phyloP scores from a whole-genome alignment of 2,797 vertebrate genomes.

The Myiotriccus ornatus region DNA sequence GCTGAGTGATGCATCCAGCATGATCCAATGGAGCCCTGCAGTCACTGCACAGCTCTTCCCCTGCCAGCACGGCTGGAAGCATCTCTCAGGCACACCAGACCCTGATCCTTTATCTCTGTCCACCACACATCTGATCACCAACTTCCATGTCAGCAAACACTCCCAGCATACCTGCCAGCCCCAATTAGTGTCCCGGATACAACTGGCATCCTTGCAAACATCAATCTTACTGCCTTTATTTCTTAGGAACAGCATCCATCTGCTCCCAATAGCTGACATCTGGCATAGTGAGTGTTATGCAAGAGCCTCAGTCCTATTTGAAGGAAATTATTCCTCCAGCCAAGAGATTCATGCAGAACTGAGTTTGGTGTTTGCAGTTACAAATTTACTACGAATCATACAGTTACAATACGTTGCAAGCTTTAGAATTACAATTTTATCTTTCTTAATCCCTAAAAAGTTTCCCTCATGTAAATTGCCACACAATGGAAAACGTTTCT shows the following conservation, averaged over 20 bases:
- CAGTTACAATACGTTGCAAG: neutral
- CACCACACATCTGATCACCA: neutral
- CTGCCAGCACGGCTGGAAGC: neutral
- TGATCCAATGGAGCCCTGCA: neutral
- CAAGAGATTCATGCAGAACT: neutral
- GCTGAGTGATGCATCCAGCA: fast-evolving
- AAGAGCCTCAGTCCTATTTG: neutral
- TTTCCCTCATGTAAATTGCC: neutral
- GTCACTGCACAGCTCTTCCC: neutral
- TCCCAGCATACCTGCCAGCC: neutral
- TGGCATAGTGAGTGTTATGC: neutral
- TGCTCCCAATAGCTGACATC: constrained; percentile 54
- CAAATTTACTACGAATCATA: neutral
- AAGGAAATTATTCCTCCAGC: neutral
- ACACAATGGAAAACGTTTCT: fast-evolving
- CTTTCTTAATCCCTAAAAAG: neutral
- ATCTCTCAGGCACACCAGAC: neutral
- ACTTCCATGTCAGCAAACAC: neutral
- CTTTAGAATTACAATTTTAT: neutral
- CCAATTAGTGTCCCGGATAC: neutral
- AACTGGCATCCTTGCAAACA: neutral
- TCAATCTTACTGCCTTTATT: neutral
- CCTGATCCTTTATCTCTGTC: neutral
- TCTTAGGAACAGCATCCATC: constrained; percentile 16
- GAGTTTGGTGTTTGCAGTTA: neutral